These are phyloP conservation scores for Leptopilina syphax DNA, from an alignment of 2,888 invertebrate genomes.

Conservation along the genomic window DNA sequence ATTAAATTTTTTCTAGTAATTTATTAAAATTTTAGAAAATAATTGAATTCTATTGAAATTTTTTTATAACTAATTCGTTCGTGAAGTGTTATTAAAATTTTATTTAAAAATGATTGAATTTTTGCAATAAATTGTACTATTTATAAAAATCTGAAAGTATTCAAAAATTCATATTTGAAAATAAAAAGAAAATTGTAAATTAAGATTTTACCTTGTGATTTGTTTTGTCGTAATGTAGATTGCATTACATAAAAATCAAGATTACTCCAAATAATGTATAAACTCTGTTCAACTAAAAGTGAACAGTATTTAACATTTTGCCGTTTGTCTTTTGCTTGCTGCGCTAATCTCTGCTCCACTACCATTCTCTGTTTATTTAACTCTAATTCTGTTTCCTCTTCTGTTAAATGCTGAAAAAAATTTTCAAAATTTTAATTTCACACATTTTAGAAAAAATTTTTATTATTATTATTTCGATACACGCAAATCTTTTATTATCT, in stretches of 20 bases:
- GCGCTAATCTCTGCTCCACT: conserved; percentile 77
- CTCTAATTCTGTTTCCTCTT: conserved; percentile 72
- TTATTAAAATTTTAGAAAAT: too few relatives aligned
- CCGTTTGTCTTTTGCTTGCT: conserved; percentile 79
- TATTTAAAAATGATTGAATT: too few relatives aligned
- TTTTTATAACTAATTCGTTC: too few relatives aligned
- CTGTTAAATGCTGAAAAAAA: conserved; percentile 63
- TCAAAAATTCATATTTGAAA: not conserved
- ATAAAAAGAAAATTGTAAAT: not conserved
- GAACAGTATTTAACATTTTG: conserved; percentile 81
- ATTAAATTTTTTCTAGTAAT: too few relatives aligned
- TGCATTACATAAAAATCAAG: conserved; percentile 84
- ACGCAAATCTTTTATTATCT: too few relatives aligned
- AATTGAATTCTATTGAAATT: too few relatives aligned
- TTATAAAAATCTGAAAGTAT: not conserved
- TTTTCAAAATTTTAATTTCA: not conserved
- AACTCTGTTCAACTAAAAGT: conserved; percentile 84
- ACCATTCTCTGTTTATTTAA: conserved; percentile 70
- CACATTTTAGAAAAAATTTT: too few relatives aligned
- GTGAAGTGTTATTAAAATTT: too few relatives aligned
- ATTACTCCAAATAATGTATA: conserved; percentile 88
- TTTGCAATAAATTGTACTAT: too few relatives aligned
- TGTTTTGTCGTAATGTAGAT: conserved; percentile 77
- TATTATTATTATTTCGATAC: too few relatives aligned
- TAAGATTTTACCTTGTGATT: conserved; percentile 65